Base-by-base conservation (phyloP, 2,888 invertebrate species). In the Tachystola acroxantha region DNA sequence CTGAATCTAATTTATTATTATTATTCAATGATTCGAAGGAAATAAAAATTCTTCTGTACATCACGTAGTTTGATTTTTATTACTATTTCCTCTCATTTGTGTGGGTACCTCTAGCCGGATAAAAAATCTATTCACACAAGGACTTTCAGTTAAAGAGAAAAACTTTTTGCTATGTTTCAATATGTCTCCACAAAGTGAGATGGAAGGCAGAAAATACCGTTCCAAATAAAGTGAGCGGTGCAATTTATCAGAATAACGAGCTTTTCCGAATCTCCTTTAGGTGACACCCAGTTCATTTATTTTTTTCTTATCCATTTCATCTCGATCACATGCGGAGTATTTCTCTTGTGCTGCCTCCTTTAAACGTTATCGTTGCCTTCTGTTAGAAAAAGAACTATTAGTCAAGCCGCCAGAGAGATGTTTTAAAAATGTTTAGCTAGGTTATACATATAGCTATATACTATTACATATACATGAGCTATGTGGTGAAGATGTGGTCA, bases 201-300 rank as follows among this genome's bases (percentile, higher is more conserved):
- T 48, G 50, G 49, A 56, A 55, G 54, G 57, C 45, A 45, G 57
- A 61, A 62, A 67, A 66, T 65, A 63, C 64, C 57, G 59, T 57
- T 37, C 59, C 63, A 67, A 72, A 72, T 72, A 73, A 68, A 76
- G 68, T 71, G 67, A 62, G 66, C 49, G 64, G 60, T 62, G 66
- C 73, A 76, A 79, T 82, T 80, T 80, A 81, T 82, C 77, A 79
- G 79, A 67, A 75, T 78, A 82, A 84, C 72, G 82, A 82, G 76
- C 71, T 76, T 78, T 78, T 72, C 69, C 72, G 73, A 80, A 81
- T 80, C 78, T 78, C 77, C 64, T 73, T 72, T 75, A 64, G 72
- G 79, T 77, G 81, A 75, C 80, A 70, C 69, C 66, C 57, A 73
- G 75, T 79, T 80, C 82, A 82, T 82, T 81, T 81, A 75, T 81